Evolutionary conservation across 2,888 invertebrate species (phyloP), one percentile per base, ranked within the genome.

Genomic region (Tanypteryx hageni): DNA sequence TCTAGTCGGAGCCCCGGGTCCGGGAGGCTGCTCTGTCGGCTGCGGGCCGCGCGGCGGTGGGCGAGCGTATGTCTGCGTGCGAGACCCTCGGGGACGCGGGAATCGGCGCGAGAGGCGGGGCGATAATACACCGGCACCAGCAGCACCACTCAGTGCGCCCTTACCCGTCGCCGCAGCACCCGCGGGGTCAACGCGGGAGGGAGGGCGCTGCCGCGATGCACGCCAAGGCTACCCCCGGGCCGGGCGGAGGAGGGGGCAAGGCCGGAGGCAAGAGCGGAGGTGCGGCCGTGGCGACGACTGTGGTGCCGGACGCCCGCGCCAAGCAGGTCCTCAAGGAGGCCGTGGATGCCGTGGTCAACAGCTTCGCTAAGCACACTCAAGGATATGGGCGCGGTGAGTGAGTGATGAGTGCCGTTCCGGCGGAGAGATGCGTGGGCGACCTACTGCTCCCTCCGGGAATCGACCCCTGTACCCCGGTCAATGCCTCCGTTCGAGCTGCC

Each of bases 291-390:
- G 92, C 84, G 27, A 85, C 89, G 16, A 89, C 94, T 92, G 95
- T 95, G 92, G 94, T 96, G 93, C 96, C 96, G 57, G 96, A 96
- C 94, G 96, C 96, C 76, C 95, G 96, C 92, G 96, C 96, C 93
- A 96, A 96, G 93, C 96, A 96, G 94, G 96, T 96, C 92, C 95
- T 97, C 92, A 96, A 96, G 94, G 97, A 97, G 94, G 97, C 97
- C n/a, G 97, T 97, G 31, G 97, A 97, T 94, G 97, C 97, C 22
- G 97, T 97, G 89, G 97, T 97, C 93, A 97, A 97, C 95, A 97
- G 97, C 95, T 97, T 97, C 95, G 97, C 97, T 59, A 97, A 97
- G 94, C 97, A 97, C 94, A 96, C 96, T 68, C 97, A 97, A 94
- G 97, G 97, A 93, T 97, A 97, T 94, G 97, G 97, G 93, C 95